Percentiles rank a stretch among this genome's conserved stretches.
Evolutionary conservation across 2,113 vertebrate species (phyloP).

Genomic region (Struthidea cinerea): DNA sequence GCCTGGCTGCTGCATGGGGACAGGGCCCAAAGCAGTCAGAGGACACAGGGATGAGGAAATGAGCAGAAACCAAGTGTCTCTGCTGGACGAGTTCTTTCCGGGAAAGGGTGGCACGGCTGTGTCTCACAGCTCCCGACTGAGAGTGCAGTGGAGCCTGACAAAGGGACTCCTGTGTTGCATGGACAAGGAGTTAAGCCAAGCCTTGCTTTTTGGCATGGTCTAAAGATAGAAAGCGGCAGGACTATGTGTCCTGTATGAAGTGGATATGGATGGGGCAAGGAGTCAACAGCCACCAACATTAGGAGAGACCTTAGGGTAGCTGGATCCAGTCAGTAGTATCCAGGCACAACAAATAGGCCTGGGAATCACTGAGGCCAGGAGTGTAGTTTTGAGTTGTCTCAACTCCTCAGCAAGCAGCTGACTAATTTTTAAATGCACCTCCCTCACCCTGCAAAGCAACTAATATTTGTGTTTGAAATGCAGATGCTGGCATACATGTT

Average conservation of each 20-base stretch:
- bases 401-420: not conserved
- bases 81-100: not conserved
- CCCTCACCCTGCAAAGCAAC: not conserved
- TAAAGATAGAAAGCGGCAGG: not conserved
- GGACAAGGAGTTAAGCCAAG: not conserved
- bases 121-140: not conserved
- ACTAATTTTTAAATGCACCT: not conserved
- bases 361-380: not conserved
- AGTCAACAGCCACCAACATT: not conserved
- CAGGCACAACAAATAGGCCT: not conserved
- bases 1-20: not conserved
- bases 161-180: not conserved
- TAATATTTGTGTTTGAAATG: not conserved
- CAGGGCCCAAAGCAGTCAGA: not conserved
- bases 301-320: not conserved
- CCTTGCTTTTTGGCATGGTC: not conserved
- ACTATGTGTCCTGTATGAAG: not conserved
- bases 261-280: not conserved
- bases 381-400: not conserved
- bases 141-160: not conserved
- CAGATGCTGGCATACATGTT: conserved; percentile 92
- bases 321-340: not conserved
- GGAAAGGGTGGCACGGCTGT: not conserved
- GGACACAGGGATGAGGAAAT: not conserved
- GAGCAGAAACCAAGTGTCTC: not conserved